A percentile compares a stretch with the other conserved stretches of the same genome.
phyloP scores from a whole-genome alignment of 2,888 invertebrate species.

The Torymus aiolomorphi region DNA sequence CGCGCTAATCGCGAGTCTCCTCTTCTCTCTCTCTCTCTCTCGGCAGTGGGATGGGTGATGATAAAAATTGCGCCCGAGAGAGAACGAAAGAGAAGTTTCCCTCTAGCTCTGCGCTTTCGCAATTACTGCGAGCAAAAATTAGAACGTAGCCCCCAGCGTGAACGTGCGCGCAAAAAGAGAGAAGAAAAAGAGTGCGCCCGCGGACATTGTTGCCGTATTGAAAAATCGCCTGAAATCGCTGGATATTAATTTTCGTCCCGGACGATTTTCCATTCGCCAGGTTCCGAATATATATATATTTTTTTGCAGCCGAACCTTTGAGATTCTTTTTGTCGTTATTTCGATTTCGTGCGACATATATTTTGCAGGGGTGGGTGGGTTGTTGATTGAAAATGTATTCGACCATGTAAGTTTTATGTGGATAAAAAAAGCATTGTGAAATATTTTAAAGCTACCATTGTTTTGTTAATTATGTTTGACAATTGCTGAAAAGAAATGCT shows the following conservation, averaged over 20 bases:
- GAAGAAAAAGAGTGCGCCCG: background rate
- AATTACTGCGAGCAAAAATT: constrained; percentile 38
- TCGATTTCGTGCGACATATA: background rate
- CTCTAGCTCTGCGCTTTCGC: constrained; percentile 9
- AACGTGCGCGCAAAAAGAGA: background rate
- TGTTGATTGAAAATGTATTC: too few species aligned
- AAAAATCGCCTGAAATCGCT: background rate
- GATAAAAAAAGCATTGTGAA: too few species aligned
- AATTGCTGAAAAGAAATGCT: too few species aligned
- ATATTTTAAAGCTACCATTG: too few species aligned
- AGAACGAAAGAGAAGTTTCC: background rate
- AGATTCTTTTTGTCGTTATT: background rate
- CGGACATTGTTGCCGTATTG: background rate
- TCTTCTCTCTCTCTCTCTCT: too few species aligned
- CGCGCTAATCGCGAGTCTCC: too few species aligned
- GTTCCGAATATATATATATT: too few species aligned
- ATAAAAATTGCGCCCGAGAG: constrained; percentile 20
- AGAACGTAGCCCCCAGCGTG: constrained; percentile 12
- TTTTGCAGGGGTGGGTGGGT: background rate
- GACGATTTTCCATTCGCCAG: background rate
- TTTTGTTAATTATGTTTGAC: too few species aligned
- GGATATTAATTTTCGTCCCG: constrained; percentile 9
- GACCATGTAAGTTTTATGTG: too few species aligned
- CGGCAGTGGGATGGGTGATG: background rate
- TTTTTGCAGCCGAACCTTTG: background rate